phyloP scores from a whole-genome alignment of 2,797 vertebrate species.

The Muscicapa comitata region DNA sequence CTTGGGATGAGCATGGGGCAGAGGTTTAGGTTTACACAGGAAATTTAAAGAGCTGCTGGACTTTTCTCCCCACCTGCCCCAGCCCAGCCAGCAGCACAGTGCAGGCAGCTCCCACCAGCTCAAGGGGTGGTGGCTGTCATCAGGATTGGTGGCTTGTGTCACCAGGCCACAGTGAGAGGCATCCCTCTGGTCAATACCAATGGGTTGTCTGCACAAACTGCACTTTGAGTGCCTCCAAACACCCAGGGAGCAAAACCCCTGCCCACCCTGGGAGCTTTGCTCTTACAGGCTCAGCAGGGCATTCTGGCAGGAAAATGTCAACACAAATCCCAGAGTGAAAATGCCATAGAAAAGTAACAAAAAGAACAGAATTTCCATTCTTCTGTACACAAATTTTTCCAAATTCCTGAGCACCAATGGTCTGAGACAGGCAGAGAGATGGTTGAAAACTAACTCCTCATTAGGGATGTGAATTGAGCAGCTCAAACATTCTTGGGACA shows the following conservation, averaged over 20 bases:
- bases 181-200: background rate
- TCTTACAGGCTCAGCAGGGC: background rate
- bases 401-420: background rate
- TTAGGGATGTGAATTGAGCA: background rate
- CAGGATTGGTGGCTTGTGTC: background rate
- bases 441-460: background rate
- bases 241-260: background rate
- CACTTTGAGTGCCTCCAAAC: background rate
- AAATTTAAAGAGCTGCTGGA: background rate
- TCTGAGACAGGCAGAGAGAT: background rate
- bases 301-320: background rate
- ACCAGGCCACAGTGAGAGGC: background rate
- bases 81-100: background rate
- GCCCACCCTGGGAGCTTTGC: background rate
- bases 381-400: background rate
- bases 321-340: background rate
- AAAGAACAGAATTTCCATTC: background rate
- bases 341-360: background rate
- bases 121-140: background rate
- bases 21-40: background rate
- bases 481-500: background rate
- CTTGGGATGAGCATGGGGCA: fast-evolving
- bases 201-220: background rate
- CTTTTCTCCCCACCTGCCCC: background rate
- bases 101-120: background rate